phyloP scores from a whole-genome alignment of 2,113 vertebrate species.

The Takifugu bimaculatus region DNA sequence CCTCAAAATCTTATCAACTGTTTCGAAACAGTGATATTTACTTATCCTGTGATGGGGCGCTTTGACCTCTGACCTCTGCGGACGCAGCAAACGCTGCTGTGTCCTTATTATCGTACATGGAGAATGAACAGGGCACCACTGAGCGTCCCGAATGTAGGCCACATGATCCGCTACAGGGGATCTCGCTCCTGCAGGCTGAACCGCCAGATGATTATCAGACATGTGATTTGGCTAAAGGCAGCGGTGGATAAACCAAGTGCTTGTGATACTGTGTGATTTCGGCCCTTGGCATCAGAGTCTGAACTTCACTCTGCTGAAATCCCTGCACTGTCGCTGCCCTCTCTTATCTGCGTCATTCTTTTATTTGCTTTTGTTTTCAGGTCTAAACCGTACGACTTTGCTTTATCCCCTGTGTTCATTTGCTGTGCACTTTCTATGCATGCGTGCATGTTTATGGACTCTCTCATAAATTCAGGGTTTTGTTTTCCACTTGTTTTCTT shows the following conservation, averaged over 20 bases:
- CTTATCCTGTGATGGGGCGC: too few relatives aligned
- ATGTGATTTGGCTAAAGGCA: constrained; percentile 14
- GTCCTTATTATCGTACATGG: too few relatives aligned
- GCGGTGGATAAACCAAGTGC: neutral
- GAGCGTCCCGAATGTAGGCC: neutral
- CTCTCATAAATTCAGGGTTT: neutral
- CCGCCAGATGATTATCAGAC: constrained; percentile 18
- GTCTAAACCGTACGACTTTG: neutral
- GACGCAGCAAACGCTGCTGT: too few relatives aligned
- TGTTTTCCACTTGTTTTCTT: neutral
- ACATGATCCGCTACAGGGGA: constrained; percentile 4
- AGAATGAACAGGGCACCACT: too few relatives aligned
- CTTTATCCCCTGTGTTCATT: neutral
- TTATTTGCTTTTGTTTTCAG: neutral
- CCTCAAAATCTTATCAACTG: too few relatives aligned
- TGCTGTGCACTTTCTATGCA: too few relatives aligned
- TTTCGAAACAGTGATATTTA: too few relatives aligned
- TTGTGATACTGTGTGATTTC: neutral
- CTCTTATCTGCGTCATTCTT: neutral
- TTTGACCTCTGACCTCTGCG: too few relatives aligned
- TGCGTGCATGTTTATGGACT: neutral
- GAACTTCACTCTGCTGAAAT: neutral
- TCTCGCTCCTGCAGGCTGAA: neutral
- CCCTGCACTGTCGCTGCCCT: neutral
- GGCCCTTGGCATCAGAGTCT: neutral